phyloP scores from a whole-genome alignment of 2,888 invertebrate genomes.

The Muschampia plurimacula region DNA sequence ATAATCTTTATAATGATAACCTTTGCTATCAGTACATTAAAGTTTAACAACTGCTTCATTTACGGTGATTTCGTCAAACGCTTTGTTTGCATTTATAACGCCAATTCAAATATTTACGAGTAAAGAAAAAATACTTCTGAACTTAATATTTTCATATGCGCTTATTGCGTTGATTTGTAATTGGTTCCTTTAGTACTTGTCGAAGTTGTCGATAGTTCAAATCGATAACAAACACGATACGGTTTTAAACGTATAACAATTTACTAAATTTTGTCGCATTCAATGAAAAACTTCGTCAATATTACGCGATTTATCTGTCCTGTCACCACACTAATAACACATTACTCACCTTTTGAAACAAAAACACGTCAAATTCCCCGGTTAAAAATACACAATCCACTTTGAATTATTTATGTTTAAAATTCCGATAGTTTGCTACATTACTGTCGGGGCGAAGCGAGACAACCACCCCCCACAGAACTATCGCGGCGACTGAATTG shows the following conservation, averaged over 20 bases:
- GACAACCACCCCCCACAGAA: conserved; percentile 12
- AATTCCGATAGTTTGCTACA: conserved; percentile 20
- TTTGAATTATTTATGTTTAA: conserved; percentile 24
- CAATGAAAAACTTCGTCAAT: background rate
- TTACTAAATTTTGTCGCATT: conserved; percentile 12
- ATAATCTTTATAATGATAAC: conserved; percentile 21
- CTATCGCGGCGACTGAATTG: conserved; percentile 28
- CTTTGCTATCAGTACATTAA: conserved; percentile 27
- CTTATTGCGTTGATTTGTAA: background rate
- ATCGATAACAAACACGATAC: conserved; percentile 23
- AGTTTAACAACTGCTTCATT: conserved; percentile 15
- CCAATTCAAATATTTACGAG: background rate
- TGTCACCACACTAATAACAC: background rate
- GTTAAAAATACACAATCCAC: conserved; percentile 19
- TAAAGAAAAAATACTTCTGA: background rate
- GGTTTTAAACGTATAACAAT: conserved; percentile 11
- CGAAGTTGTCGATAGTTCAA: background rate
- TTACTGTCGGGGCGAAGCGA: conserved; percentile 3
- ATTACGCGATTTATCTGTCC: background rate
- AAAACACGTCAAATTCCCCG: conserved; percentile 6
- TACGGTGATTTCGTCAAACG: conserved; percentile 10
- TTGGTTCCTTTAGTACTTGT: background rate
- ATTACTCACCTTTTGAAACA: conserved; percentile 24
- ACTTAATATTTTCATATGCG: background rate
- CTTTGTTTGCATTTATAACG: conserved; percentile 2